Conservation (phyloP, 2,888 invertebrate species). For the Cheilosia impressa region DNA sequence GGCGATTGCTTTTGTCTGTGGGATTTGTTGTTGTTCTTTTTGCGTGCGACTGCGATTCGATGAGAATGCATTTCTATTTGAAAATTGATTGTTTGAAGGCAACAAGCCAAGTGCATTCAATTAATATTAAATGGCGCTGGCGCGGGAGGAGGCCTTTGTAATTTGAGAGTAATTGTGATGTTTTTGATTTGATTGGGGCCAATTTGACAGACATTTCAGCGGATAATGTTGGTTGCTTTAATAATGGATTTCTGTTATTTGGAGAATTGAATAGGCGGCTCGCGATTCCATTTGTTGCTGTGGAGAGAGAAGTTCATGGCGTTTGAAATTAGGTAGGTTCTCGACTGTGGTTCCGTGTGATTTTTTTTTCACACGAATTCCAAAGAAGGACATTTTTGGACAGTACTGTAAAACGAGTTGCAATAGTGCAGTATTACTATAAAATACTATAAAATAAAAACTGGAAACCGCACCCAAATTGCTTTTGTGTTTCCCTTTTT, state of each 20-base stretch:
- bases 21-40: conserved; percentile 20
- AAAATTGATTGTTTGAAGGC: conserved; percentile 61
- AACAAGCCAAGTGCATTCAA: conserved; percentile 61
- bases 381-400: too few relatives aligned
- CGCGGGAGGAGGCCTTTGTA: conserved; percentile 1
- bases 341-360: too few relatives aligned
- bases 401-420: too few relatives aligned
- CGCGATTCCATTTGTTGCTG: too few relatives aligned
- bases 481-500: too few relatives aligned
- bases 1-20: conserved; percentile 21
- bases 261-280: not conserved
- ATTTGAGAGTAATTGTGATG: conserved; percentile 48
- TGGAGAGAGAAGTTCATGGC: too few relatives aligned
- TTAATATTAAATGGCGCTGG: conserved; percentile 39
- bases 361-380: too few relatives aligned
- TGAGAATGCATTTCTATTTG: conserved; percentile 35
- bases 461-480: too few relatives aligned
- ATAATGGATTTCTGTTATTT: conserved; percentile 33
- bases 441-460: too few relatives aligned
- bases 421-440: too few relatives aligned
- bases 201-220: conserved; percentile 25
- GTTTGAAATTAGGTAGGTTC: too few relatives aligned
- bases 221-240: conserved; percentile 19
- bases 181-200: conserved; percentile 37
- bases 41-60: conserved; percentile 45